Evolutionary conservation across 2,888 invertebrate species (phyloP), one percentile per base, ranked within the genome.

Genomic region (Temnothorax ravouxi): DNA sequence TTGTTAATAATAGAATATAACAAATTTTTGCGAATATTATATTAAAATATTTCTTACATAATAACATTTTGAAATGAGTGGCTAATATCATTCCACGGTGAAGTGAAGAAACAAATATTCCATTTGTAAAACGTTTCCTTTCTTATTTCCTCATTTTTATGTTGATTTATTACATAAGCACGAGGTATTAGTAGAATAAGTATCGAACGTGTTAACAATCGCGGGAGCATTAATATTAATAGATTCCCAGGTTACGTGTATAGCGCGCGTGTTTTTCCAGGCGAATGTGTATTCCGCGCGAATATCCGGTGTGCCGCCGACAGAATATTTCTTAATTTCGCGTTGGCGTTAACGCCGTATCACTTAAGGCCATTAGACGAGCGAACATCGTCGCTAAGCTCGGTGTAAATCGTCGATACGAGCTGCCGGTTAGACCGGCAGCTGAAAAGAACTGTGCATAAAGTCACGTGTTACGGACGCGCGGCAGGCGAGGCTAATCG

Each of bases 151-250:
- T 82, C 3, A 0, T n/a, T 50, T 5, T 5, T 38, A 21, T 61
- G 21, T 59, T 71, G 38, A 80, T 71, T 47, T 80, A 61, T 50
- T 13, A 29, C 25, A 34, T 54, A 15, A 72, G 21, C 71, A 44
- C 1, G 44, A 44, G 38, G 15, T n/a, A 41, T 44, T 44, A 69
- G 13, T n/a, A 38, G 34, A 13, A 71, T 47, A 71, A 61, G 41
- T 80, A 50, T 71, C 59, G 38, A 79, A 71, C 38, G 25, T 47
- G 72, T 80, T 72, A 72, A 79, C 69, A 71, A 80, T 77, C 47
- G 38, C 34, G 47, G 38, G 25, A 25, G 18, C 59, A 72, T 80
- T 80, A 79, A 79, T 71, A 71, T 79, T 79, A 80, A 80, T 71
- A 71, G 56, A 59, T 64, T 62, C 8, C 5, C 59, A 52, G 11